These are phyloP conservation scores for Heliothis virescens DNA, from an alignment of 1,140 invertebrate genomes.

Conservation along the genomic window DNA sequence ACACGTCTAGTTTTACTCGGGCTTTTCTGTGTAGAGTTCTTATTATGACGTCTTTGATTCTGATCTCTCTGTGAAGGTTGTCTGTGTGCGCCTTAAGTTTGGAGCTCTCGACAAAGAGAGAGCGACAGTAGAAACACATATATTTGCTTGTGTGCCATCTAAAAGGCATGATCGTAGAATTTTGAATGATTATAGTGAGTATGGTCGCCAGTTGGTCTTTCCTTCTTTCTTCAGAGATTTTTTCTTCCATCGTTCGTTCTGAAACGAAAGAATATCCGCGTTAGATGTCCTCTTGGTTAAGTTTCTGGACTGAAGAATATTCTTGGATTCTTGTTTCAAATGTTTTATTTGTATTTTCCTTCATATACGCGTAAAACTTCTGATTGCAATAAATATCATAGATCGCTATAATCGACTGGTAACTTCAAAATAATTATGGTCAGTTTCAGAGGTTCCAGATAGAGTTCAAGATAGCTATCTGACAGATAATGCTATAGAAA, in stretches of 20 bases:
- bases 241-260: conserved; percentile 17
- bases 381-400: too few relatives aligned
- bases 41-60: conserved; percentile 12
- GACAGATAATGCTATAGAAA: too few relatives aligned
- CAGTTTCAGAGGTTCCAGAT: too few relatives aligned
- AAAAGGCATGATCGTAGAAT: conserved; percentile 52
- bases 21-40: conserved; percentile 5
- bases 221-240: conserved; percentile 20
- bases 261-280: conserved; percentile 46
- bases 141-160: conserved; percentile 51
- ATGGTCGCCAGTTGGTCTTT: conserved; percentile 20
- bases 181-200: conserved; percentile 25
- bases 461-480: too few relatives aligned
- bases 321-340: too few relatives aligned
- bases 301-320: neutral
- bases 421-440: too few relatives aligned
- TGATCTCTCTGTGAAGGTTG: conserved; percentile 27
- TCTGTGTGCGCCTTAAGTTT: conserved; percentile 47
- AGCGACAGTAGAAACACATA: conserved; percentile 53
- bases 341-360: too few relatives aligned
- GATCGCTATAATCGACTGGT: too few relatives aligned
- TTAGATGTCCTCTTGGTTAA: conserved; percentile 17
- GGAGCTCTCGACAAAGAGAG: conserved; percentile 15
- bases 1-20: conserved; percentile 54
- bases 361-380: too few relatives aligned